Base-by-base conservation (phyloP, 2,888 invertebrate genomes). In the Asteroscopus sphinx region DNA sequence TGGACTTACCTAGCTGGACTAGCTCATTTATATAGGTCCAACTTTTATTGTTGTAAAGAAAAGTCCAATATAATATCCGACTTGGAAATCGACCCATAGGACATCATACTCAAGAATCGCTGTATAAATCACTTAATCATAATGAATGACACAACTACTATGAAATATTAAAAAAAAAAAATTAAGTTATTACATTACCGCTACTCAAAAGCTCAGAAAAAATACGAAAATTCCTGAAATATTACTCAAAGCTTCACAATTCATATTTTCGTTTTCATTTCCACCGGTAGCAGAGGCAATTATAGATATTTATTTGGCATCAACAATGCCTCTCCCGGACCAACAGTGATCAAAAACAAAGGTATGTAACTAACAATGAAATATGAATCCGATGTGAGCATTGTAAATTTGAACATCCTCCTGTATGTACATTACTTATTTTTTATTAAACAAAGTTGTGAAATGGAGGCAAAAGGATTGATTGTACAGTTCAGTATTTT, bases 261-360 rank as follows among this genome's bases (percentile, higher is more conserved):
- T 59, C 37, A 70, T 49, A 66, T 54, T 56, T 36, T 17, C 35
- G 12, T 49, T 58, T 68, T 26, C 39, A 59, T 63, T 54, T 53
- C 11, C 15, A 42, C 35, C 39, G 44, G 47, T 21, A 45, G 49
- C 60, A 21, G 41, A 54, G 53, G 46, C 56, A 61, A 62, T 62
- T 61, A 60, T 12, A 73, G 40, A 57, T 68, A 72, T 69, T 73
- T 71, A 73, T 73, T 68, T 68, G 52, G 25, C 35, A 55, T 68
- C 53, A 56, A 60, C 64, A 73, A 68, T 46, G 45, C 59, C 42
- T 54, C 47, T 15, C 32, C 46, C 15, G 9, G 39, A 40, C 39
- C 40, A 28, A 40, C 8, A 42, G 57, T 71, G 61, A 61, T 61
- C 54, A 61, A 61, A 68, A 60, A 71, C 67, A 66, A 71, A 67